These are phyloP conservation scores for Teleopsis dalmanni DNA, from an alignment of 1,140 invertebrate genomes.

Conservation along the genomic window DNA sequence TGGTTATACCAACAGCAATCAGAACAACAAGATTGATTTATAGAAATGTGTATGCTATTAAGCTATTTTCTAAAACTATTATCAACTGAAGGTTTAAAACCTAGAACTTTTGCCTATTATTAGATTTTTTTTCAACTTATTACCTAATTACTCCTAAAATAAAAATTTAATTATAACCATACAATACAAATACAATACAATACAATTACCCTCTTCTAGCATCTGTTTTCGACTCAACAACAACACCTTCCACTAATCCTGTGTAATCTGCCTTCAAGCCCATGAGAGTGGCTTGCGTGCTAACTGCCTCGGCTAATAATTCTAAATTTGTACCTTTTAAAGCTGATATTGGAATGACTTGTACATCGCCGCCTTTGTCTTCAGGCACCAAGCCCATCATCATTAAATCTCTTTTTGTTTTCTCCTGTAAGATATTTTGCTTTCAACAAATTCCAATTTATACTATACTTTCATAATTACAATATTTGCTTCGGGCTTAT, in stretches of 20 bases:
- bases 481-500: slow-evolving; percentile 81
- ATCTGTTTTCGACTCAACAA: slow-evolving; percentile 81
- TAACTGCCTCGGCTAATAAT: slow-evolving; percentile 74
- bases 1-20: too few species aligned
- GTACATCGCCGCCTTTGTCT: slow-evolving; percentile 85
- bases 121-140: too few species aligned
- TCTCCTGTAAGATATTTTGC: too few species aligned
- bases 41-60: too few species aligned
- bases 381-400: slow-evolving; percentile 78
- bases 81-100: too few species aligned
- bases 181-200: too few species aligned
- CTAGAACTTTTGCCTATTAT: too few species aligned
- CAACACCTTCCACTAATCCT: slow-evolving; percentile 79
- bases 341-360: slow-evolving; percentile 87
- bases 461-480: slow-evolving; percentile 59
- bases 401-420: slow-evolving; percentile 65
- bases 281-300: slow-evolving; percentile 81
- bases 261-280: slow-evolving; percentile 72
- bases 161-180: too few species aligned
- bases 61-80: too few species aligned
- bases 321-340: slow-evolving; percentile 74
- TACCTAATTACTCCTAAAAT: too few species aligned
- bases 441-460: too few species aligned
- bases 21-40: too few species aligned
- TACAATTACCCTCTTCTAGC: slow-evolving; percentile 60